These are phyloP conservation scores for Polypedilum vanderplanki DNA, from an alignment of 1,140 invertebrate species.

Conservation along the genomic window DNA sequence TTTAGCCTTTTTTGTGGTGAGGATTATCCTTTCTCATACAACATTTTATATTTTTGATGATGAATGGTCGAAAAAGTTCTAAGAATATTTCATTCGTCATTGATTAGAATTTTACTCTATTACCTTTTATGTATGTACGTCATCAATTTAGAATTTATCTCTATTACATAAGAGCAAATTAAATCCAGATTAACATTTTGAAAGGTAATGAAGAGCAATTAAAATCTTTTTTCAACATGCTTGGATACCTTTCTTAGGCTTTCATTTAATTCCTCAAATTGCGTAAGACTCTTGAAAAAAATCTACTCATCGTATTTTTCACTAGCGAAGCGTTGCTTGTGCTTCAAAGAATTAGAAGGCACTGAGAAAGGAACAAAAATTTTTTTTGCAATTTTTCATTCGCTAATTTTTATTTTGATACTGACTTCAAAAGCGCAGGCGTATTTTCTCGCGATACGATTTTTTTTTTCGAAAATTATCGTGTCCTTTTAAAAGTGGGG, in stretches of 20 bases:
- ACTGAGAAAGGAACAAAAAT: background rate
- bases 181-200: background rate
- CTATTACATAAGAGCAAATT: background rate
- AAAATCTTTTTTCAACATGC: constrained; percentile 3
- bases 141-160: background rate
- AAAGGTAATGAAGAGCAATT: background rate
- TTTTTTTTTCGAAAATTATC: background rate
- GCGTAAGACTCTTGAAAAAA: background rate
- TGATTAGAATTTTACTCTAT: background rate
- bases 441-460: background rate
- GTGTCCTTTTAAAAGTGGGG: background rate
- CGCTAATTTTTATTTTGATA: background rate
- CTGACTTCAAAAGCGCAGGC: background rate
- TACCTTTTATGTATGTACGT: background rate
- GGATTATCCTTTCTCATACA: background rate
- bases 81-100: no score
- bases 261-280: constrained; percentile 2
- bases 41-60: no score
- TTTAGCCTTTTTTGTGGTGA: background rate
- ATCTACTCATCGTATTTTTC: no score
- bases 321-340: background rate
- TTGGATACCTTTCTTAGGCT: constrained; percentile 15
- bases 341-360: background rate
- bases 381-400: constrained; percentile 8
- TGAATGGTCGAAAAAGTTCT: no score